Evolutionary conservation across 2,797 vertebrate genomes (phyloP).

Genomic region (Lacerta viridis): DNA sequence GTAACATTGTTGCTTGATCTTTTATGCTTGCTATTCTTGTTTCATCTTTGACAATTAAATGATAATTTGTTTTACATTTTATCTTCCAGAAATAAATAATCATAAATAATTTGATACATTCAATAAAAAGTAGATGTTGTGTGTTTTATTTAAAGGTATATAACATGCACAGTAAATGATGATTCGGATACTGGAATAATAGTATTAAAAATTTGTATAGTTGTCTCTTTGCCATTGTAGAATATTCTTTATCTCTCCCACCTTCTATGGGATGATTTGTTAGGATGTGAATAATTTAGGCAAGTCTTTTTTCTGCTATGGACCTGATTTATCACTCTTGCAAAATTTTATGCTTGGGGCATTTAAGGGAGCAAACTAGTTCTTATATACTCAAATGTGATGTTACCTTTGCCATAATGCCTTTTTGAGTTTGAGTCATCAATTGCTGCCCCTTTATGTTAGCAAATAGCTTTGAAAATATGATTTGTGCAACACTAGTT

Average conservation of each 20-base stretch:
- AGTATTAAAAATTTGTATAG: slow-evolving; percentile 32
- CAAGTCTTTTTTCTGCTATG: rapidly evolving
- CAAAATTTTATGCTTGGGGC: neutral
- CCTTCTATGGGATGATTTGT: slow-evolving; percentile 12
- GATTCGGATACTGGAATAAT: neutral
- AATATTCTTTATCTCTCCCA: neutral
- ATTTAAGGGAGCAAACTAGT: neutral
- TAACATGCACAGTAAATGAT: slow-evolving; percentile 45
- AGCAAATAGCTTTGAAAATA: slow-evolving; percentile 17
- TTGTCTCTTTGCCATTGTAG: slow-evolving; percentile 42
- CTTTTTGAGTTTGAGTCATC: neutral
- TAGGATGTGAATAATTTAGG: slow-evolving; percentile 19
- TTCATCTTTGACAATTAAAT: slow-evolving; percentile 23
- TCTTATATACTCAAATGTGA: slow-evolving; percentile 4
- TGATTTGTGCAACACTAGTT: neutral
- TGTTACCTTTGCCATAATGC: slow-evolving; percentile 21
- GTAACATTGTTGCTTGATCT: neutral
- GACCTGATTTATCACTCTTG: neutral
- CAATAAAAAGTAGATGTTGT: slow-evolving; percentile 48
- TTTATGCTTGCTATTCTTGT: slow-evolving; percentile 35
- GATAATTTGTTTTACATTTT: slow-evolving; percentile 43
- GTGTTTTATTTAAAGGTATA: slow-evolving; percentile 47
- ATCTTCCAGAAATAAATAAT: slow-evolving; percentile 38
- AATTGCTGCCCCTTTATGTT: neutral
- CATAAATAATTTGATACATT: neutral